Evolutionary conservation across 2,888 invertebrate genomes (phyloP).

Genomic region (Boloria euphrosyne): DNA sequence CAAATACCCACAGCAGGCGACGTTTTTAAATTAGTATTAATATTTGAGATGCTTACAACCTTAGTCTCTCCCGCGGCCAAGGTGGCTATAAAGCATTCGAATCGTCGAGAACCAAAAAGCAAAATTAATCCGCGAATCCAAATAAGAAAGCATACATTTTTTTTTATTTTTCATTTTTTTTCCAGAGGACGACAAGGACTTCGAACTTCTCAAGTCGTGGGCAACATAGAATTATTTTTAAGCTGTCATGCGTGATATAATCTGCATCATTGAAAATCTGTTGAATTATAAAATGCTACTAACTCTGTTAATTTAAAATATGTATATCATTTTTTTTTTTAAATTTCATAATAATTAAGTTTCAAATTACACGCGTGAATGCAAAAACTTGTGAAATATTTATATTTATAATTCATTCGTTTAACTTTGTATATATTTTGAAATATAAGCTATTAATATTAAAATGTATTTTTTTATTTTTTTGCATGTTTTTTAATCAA

Average conservation of each 20-base stretch:
- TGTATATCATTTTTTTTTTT: slow-evolving; percentile 5
- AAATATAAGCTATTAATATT: too few relatives aligned
- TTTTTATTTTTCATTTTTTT: slow-evolving; percentile 23
- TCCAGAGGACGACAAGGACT: slow-evolving; percentile 75
- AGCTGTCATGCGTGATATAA: slow-evolving; percentile 52
- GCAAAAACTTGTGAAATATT: slow-evolving; percentile 5
- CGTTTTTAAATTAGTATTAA: too few relatives aligned
- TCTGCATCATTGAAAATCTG: slow-evolving; percentile 37
- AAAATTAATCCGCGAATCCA: neutral
- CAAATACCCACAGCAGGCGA: too few relatives aligned
- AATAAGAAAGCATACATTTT: neutral
- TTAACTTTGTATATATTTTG: too few relatives aligned
- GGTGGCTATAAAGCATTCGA: too few relatives aligned
- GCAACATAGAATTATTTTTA: slow-evolving; percentile 60
- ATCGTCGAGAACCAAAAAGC: too few relatives aligned
- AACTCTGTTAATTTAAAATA: slow-evolving; percentile 10
- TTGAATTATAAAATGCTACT: slow-evolving; percentile 25
- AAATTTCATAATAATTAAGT: neutral
- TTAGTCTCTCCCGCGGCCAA: too few relatives aligned
- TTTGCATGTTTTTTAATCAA: too few relatives aligned
- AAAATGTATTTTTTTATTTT: too few relatives aligned
- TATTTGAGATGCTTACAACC: neutral
- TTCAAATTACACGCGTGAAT: neutral
- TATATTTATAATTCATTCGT: too few relatives aligned
- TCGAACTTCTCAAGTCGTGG: slow-evolving; percentile 71